Conservation (phyloP, 1,140 invertebrate genomes). For the Drosophila ironensis region DNA sequence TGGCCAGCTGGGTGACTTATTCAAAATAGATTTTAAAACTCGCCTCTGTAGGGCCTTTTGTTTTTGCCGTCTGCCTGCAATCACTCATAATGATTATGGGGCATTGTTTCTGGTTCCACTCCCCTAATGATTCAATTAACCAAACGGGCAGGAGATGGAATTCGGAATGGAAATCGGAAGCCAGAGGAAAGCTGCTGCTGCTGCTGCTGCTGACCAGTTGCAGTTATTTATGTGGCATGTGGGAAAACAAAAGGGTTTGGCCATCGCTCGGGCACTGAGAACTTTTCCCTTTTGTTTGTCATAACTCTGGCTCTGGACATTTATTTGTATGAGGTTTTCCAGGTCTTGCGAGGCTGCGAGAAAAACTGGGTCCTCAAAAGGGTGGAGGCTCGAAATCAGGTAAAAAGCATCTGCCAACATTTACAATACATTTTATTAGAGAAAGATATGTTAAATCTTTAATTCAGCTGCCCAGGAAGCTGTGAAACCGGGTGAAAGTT, state of each 20-base stretch:
- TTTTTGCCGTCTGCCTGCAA: slow-evolving; percentile 26
- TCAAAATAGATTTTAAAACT: slow-evolving; percentile 27
- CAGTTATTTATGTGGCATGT: slow-evolving; percentile 52
- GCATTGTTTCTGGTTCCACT: slow-evolving; percentile 47
- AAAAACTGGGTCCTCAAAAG: slow-evolving; percentile 1
- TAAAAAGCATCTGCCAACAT: background rate
- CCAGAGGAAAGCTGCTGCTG: too few relatives aligned
- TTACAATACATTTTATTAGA: slow-evolving; percentile 10
- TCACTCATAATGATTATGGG: slow-evolving; percentile 61
- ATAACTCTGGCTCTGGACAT: slow-evolving; percentile 21
- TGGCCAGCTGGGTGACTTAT: slow-evolving; percentile 57
- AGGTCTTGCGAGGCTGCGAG: slow-evolving; percentile 9
- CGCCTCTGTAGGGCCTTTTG: slow-evolving; percentile 15
- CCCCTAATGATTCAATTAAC: slow-evolving; percentile 59
- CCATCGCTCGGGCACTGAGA: slow-evolving; percentile 16
- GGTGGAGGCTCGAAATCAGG: slow-evolving; percentile 2
- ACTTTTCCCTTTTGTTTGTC: slow-evolving; percentile 37
- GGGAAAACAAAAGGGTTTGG: slow-evolving; percentile 47
- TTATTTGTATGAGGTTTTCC: slow-evolving; percentile 8
- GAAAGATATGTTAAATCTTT: slow-evolving; percentile 11
- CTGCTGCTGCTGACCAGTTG: slow-evolving; percentile 37
- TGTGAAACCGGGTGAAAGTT: background rate
- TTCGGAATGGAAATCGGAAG: background rate
- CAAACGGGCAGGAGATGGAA: slow-evolving; percentile 20
- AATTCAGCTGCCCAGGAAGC: background rate